Evolutionary conservation across 1,140 invertebrate genomes (phyloP).

Genomic region (Drosophila pseudoobscura): DNA sequence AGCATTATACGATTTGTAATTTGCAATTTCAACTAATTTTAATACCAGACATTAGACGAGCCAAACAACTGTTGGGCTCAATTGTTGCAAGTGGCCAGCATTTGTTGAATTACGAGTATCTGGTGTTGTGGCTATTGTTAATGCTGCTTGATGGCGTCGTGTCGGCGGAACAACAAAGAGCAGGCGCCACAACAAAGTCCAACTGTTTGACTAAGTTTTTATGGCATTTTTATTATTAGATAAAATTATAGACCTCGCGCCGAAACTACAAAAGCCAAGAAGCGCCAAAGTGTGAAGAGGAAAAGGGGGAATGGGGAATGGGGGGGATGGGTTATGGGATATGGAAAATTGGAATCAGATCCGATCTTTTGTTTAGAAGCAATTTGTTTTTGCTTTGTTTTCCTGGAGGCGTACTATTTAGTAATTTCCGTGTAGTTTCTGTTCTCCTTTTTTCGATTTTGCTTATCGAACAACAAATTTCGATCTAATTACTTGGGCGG

Average conservation of each 20-base stretch:
- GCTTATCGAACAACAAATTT: conserved; percentile 24
- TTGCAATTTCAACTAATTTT: no score
- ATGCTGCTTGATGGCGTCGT: no score
- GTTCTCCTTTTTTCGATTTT: not conserved
- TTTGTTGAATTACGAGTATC: no score
- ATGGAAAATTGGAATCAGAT: no score
- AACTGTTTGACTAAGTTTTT: conserved; percentile 18
- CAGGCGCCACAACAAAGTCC: not conserved
- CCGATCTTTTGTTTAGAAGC: not conserved
- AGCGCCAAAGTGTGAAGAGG: not conserved
- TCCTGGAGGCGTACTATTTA: not conserved
- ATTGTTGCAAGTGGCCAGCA: no score
- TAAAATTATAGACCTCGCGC: conserved; percentile 37
- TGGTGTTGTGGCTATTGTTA: no score
- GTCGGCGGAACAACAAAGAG: no score
- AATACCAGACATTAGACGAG: no score
- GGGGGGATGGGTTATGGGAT: not conserved
- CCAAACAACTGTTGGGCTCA: no score
- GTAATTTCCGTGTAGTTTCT: not conserved
- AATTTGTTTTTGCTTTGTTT: conserved; percentile 10
- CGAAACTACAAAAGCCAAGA: not conserved
- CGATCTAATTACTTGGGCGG: conserved; percentile 14
- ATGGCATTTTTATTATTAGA: conserved; percentile 63
- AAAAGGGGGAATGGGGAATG: no score
- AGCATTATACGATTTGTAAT: no score